Conservation (phyloP, 2,113 vertebrate genomes). For the Mormyrus iriodes region DNA sequence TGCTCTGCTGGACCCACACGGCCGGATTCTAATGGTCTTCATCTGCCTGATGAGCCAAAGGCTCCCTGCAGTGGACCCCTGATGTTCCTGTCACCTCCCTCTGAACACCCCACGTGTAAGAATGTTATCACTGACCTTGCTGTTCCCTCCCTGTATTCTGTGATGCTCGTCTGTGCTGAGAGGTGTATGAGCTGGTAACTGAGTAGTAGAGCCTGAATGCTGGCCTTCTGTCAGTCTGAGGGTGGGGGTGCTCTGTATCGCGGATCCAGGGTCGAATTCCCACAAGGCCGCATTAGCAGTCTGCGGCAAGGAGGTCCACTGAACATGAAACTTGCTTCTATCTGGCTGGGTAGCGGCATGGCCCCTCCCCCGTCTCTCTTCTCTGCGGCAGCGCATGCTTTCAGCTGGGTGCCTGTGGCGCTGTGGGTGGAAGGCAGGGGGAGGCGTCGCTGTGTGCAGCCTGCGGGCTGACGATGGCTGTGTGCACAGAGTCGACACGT, state of each 20-base stretch:
- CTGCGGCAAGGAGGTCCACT: not conserved
- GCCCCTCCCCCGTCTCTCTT: not conserved
- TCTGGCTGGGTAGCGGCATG: not conserved
- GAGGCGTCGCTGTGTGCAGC: not conserved
- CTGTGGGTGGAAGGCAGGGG: not conserved
- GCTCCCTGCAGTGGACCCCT: not conserved
- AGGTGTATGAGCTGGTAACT: not conserved
- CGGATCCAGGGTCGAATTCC: not conserved
- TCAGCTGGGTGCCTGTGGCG: not conserved
- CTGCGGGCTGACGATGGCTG: not conserved
- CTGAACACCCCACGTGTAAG: slow-evolving; percentile 50
- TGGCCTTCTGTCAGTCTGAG: not conserved
- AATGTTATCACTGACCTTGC: not conserved
- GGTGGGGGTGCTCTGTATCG: not conserved
- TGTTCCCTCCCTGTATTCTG: not conserved
- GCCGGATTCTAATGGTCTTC: not conserved
- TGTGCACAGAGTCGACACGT: not conserved
- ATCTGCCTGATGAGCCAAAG: slow-evolving; percentile 27
- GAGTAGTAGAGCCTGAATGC: not conserved
- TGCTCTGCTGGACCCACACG: slow-evolving; percentile 37
- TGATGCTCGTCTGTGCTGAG: not conserved
- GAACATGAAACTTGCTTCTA: not conserved
- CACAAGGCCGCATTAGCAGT: not conserved
- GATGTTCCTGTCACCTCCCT: slow-evolving; percentile 30
- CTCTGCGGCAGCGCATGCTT: not conserved